These are phyloP conservation scores for Alfaro cultratus DNA, from an alignment of 2,797 vertebrate species.

Conservation along the genomic window DNA sequence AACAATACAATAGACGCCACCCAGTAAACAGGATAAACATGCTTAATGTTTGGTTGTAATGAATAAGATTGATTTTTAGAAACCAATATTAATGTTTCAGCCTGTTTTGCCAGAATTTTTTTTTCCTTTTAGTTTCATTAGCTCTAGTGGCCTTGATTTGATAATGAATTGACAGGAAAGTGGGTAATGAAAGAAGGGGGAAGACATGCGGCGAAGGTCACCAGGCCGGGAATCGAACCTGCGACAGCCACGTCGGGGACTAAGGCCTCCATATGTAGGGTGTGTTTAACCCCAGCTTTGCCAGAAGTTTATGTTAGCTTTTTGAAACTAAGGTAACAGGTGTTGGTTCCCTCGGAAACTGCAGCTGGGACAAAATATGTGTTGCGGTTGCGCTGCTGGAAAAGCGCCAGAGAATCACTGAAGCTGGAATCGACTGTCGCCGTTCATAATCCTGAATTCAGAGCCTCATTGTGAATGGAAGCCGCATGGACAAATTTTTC, in stretches of 20 bases:
- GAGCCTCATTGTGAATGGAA: not conserved
- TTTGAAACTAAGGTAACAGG: not conserved
- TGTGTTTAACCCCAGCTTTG: not conserved
- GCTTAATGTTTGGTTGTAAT: not conserved
- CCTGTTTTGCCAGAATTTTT: too few species aligned
- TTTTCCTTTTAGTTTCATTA: too few species aligned
- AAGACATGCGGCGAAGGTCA: too few species aligned
- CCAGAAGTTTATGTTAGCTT: not conserved
- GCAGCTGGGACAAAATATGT: not conserved
- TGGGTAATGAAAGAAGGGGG: too few species aligned
- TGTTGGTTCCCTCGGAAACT: not conserved
- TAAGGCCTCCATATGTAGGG: too few species aligned
- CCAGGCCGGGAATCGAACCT: too few species aligned
- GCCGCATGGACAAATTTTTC: not conserved
- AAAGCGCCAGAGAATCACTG: not conserved
- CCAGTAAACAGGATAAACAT: not conserved
- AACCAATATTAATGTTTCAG: not conserved
- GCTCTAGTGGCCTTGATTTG: too few species aligned
- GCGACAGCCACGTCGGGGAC: too few species aligned
- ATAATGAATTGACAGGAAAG: too few species aligned
- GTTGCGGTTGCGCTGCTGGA: not conserved
- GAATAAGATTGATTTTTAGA: not conserved
- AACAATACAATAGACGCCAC: too few species aligned
- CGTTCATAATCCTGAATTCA: not conserved
- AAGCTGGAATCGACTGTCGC: not conserved